Evolutionary conservation across 2,888 invertebrate species (phyloP).

Genomic region (Coleophora flavipennella): DNA sequence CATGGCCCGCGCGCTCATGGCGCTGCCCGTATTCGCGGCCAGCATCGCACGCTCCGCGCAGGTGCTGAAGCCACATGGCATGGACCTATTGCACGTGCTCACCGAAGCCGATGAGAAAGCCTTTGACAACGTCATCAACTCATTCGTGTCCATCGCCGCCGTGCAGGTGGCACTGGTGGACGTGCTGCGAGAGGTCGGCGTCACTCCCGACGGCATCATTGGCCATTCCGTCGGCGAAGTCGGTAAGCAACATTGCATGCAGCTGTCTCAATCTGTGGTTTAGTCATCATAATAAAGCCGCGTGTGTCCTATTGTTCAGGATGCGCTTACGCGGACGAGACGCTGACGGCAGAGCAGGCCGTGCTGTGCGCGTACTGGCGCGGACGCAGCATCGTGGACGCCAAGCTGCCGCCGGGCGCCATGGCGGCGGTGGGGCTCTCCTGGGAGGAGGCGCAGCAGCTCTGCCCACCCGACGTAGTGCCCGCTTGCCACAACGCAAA

Average conservation of each 20-base stretch:
- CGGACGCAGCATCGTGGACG: constrained; percentile 86
- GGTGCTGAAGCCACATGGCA: constrained; percentile 81
- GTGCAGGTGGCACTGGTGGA: constrained; percentile 98
- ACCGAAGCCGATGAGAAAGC: constrained; percentile 82
- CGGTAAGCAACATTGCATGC: constrained; percentile 43
- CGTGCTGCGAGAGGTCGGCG: constrained; percentile 80
- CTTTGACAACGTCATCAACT: constrained; percentile 89
- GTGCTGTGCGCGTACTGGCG: constrained; percentile 95
- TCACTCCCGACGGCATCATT: constrained; percentile 93
- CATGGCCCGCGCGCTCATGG: constrained; percentile 92
- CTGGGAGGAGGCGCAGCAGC: constrained; percentile 84
- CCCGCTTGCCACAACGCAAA: constrained; percentile 96
- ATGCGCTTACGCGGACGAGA: constrained; percentile 97
- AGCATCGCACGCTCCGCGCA: constrained; percentile 84
- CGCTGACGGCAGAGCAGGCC: constrained; percentile 94
- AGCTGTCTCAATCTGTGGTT: too few species aligned
- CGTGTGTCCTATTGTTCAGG: constrained; percentile 54
- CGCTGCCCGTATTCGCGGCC: constrained; percentile 84
- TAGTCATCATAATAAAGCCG: too few species aligned
- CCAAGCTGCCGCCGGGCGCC: constrained; percentile 79
- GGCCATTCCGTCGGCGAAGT: constrained; percentile 97
- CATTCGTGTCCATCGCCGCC: constrained; percentile 95
- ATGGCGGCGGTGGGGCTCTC: constrained; percentile 95
- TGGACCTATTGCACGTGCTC: constrained; percentile 88
- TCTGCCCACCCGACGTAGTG: constrained; percentile 84